Evolutionary conservation across 1,140 invertebrate species (phyloP), one percentile per base, ranked within the genome.

Genomic region (Drosophila mojavensis): DNA sequence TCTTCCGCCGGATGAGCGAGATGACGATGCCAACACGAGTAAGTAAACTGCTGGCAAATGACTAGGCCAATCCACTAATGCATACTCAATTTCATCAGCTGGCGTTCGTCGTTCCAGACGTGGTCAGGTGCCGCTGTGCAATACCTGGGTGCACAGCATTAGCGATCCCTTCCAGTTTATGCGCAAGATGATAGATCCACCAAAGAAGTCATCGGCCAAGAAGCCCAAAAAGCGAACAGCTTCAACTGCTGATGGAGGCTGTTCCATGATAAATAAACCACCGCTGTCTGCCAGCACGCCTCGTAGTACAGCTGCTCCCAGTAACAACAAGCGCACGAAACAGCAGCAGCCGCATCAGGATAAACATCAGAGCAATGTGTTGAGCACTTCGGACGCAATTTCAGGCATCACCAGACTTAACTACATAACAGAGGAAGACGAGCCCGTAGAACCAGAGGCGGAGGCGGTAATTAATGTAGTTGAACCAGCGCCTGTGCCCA

Each of bases 91-190:
- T 47, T 4, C 0, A 17, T 48, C n/a, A 64, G 53, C 15, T 30
- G 75, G 48, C 5, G 47, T 81, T 17, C 85, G 90, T 24, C 72
- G 82, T 33, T 91, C 90, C 5, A 81, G 60, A 33, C 82, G 90
- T 7, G 90, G 90, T 4, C 90, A 83, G 1, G 65, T 86, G 1
- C 90, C 82, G 4, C 33, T 91, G 1, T 53, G 58, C 17, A 83
- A 78, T 11, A 76, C 17, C 11, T 85, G 58, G 72, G 66, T 70
- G 9, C 75, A 88, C 47, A 71, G 72, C 0, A 24, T 67, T 26
- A 36, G 24, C 33, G 74, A 84, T 48, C 79, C 75, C 3, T 66
- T 84, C 6, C 24, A 10, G 2, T 81, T 68, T 4, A 62, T 74
- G 56, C 43, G 43, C 5, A 67, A 67, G 11, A 11, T 7, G 2